Evolutionary conservation across 2,113 vertebrate genomes (phyloP).

Genomic region (Albula goreensis): DNA sequence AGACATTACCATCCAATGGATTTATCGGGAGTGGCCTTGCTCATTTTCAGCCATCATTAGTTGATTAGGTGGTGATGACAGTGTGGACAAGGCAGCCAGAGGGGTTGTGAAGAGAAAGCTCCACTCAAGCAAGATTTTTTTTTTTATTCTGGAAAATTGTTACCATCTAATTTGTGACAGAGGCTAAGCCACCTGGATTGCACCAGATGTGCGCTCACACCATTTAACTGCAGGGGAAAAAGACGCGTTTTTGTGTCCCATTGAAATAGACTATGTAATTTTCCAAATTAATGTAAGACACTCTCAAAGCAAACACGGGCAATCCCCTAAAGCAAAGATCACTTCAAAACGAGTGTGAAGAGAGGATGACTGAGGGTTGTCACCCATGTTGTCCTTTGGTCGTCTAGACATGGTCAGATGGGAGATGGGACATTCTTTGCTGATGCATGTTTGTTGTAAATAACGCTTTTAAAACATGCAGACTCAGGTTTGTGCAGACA

Average conservation of each 20-base stretch:
- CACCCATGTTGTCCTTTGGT: neutral
- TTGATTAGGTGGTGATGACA: slow-evolving; percentile 81
- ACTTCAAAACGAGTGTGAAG: neutral
- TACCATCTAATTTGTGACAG: slow-evolving; percentile 39
- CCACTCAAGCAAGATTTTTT: slow-evolving; percentile 52
- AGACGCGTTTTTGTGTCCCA: neutral
- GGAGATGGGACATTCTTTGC: neutral
- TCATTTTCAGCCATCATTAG: slow-evolving; percentile 85
- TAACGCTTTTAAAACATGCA: neutral
- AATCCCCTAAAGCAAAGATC: neutral
- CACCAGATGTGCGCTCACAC: neutral
- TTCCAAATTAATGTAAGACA: neutral
- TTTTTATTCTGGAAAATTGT: slow-evolving; percentile 65
- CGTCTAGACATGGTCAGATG: neutral
- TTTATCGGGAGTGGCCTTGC: slow-evolving; percentile 82
- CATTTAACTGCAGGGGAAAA: neutral
- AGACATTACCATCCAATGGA: slow-evolving; percentile 78
- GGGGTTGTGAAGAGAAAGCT: slow-evolving; percentile 51
- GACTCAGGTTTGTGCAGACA: neutral
- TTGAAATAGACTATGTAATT: neutral
- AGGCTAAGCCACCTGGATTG: neutral
- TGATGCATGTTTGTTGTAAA: neutral
- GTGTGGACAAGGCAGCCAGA: slow-evolving; percentile 68
- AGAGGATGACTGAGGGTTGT: neutral
- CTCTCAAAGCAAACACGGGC: too few relatives aligned